Conservation (phyloP, 53 echinoderm and acorn worm genomes). For the Luidia sarsii region DNA sequence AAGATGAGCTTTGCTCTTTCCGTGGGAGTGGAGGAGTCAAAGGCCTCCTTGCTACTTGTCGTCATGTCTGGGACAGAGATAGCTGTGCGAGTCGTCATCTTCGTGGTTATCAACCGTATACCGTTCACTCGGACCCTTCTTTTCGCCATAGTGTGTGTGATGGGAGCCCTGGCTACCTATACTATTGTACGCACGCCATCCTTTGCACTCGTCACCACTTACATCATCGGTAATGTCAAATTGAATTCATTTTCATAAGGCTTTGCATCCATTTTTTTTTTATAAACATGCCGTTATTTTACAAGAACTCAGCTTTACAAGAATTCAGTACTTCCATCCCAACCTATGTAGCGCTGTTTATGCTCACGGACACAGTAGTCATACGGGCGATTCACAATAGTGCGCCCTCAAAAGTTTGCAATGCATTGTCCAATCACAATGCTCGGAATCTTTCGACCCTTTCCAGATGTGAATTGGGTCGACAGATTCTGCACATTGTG, state of each 20-base stretch:
- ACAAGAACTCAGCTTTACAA: too few species aligned
- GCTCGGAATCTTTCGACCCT: too few species aligned
- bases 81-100: conserved; percentile 15
- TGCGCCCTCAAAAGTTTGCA: too few species aligned
- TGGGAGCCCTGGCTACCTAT: conserved; percentile 43
- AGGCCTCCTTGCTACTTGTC: conserved; percentile 17
- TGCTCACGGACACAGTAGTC: too few species aligned
- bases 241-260: neutral
- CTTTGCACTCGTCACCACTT: conserved; percentile 29
- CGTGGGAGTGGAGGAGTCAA: conserved; percentile 12
- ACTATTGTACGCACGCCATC: neutral
- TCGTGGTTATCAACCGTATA: conserved; percentile 14
- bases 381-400: too few species aligned
- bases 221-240: conserved; percentile 38
- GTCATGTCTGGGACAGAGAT: conserved; percentile 53
- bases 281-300: too few species aligned
- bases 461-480: too few species aligned
- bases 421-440: too few species aligned
- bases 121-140: conserved; percentile 12
- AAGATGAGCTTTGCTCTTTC: conserved; percentile 44
- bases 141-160: conserved; percentile 32
- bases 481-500: neutral
- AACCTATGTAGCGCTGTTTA: too few species aligned
- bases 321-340: too few species aligned
- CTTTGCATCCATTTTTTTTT: too few species aligned